phyloP scores from a whole-genome alignment of 2,888 invertebrate species.

The Spatulosminthurus flaviceps region DNA sequence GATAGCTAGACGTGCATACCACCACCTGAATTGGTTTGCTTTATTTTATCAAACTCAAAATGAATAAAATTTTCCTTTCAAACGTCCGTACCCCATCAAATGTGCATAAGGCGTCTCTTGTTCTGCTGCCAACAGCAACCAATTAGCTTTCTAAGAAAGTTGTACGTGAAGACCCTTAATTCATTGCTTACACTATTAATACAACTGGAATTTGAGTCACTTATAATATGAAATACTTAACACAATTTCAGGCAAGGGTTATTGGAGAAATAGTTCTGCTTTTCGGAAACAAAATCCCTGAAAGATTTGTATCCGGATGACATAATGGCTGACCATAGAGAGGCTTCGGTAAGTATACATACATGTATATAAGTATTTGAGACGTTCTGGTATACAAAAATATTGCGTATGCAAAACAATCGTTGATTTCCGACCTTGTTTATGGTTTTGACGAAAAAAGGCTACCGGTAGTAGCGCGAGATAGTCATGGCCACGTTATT shows the following conservation, averaged over 20 bases:
- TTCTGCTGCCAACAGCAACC: too few relatives aligned
- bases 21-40: too few relatives aligned
- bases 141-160: background rate
- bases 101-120: too few relatives aligned
- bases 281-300: background rate
- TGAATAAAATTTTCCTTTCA: too few relatives aligned
- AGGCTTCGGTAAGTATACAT: slow-evolving; percentile 32
- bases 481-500: background rate
- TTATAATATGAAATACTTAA: slow-evolving; percentile 32
- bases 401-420: background rate
- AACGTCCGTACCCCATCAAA: too few relatives aligned
- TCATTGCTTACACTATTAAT: background rate
- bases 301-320: background rate
- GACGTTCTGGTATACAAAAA: background rate
- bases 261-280: background rate
- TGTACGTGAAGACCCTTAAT: background rate
- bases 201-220: background rate
- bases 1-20: background rate
- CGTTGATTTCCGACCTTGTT: background rate
- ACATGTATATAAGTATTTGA: background rate
- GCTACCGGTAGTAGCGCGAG: background rate
- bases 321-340: slow-evolving; percentile 42
- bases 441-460: background rate
- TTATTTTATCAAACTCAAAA: too few relatives aligned
- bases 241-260: slow-evolving; percentile 15